A percentile compares a stretch with the other conserved stretches of the same genome.
These are phyloP conservation scores for Malurus alboscapulatus DNA, from an alignment of 2,113 vertebrate species.

Conservation along the genomic window DNA sequence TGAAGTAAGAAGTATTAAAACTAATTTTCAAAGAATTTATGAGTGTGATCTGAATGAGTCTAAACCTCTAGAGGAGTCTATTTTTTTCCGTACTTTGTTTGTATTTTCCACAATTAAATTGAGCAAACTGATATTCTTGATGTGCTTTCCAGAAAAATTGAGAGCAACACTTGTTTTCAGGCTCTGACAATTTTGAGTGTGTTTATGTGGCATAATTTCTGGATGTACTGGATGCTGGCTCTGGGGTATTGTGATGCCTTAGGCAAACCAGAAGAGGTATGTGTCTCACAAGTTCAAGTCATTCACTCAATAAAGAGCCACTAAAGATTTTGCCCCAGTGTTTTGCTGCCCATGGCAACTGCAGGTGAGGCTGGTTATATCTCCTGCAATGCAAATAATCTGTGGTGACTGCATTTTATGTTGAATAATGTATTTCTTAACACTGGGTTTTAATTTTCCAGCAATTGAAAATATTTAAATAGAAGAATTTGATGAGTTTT, in stretches of 20 bases:
- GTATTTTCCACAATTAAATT: neutral
- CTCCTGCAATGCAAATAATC: neutral
- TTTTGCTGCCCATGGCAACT: conserved; percentile 21
- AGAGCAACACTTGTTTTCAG: neutral
- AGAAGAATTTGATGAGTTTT: neutral
- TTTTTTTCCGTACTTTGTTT: neutral
- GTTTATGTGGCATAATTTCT: conserved; percentile 14
- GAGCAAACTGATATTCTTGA: neutral
- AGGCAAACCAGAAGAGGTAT: conserved; percentile 30
- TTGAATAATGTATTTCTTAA: neutral
- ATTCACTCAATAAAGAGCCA: conserved; percentile 20
- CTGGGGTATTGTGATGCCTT: conserved; percentile 5
- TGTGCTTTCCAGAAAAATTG: neutral
- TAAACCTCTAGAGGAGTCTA: neutral
- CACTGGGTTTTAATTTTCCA: neutral
- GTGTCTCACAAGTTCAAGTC: neutral
- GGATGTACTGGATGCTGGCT: neutral
- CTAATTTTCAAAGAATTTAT: neutral
- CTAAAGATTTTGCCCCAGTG: conserved; percentile 25
- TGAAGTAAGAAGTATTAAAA: neutral
- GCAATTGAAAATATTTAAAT: neutral
- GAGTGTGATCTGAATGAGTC: neutral
- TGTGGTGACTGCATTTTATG: neutral
- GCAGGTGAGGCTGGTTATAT: neutral
- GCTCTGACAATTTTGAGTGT: neutral